Evolutionary conservation across 2,113 vertebrate genomes (phyloP), one percentile per base, ranked within the genome.

Genomic region (Baryphthengus martii): DNA sequence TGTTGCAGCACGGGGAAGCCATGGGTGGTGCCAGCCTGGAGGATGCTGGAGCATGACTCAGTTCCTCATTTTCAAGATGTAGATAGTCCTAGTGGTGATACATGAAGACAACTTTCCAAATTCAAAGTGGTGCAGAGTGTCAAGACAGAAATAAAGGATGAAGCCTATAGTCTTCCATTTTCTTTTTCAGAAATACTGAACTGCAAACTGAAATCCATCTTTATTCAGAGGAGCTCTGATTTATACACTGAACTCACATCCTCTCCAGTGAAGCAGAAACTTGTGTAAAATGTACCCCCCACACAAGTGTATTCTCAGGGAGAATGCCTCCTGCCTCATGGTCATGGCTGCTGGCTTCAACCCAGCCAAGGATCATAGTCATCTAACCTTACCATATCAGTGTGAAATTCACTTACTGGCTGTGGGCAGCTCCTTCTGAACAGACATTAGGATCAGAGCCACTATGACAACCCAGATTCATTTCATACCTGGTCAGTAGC

Each of bases 381-480:
- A 33, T 23, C 73, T 25, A 75, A 71, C 24, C 65, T 67, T 58
- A 37, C 15, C 14, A 11, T 14, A 5, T 42, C 17, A 9, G 9
- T 19, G 19, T 70, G 37, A 80, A 83, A 83, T 83, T 63, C 17
- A 4, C 40, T 37, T 61, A 2, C 20, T 50, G 47, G 40, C 35
- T 45, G 9, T 16, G 20, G 44, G 26, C 42, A 91, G 42, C 63
- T 77, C 55, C 55, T 44, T 63, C 50, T 75, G 55, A 76, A 67
- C 72, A 77, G 19, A 21, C 28, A 47, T 0, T 23, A 14, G 1
- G 1, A 39, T 70, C 50, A 73, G 58, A 85, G 55, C 16, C 10
- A 1, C 29, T 28, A 5, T 0, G 0, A 77, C 35, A 81, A 47
- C 28, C 12, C 9, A 13, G 25, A 26, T 68, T 68, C 9, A 31